Evolutionary conservation across 2,797 vertebrate genomes (phyloP).

Genomic region (Acanthis flammea): DNA sequence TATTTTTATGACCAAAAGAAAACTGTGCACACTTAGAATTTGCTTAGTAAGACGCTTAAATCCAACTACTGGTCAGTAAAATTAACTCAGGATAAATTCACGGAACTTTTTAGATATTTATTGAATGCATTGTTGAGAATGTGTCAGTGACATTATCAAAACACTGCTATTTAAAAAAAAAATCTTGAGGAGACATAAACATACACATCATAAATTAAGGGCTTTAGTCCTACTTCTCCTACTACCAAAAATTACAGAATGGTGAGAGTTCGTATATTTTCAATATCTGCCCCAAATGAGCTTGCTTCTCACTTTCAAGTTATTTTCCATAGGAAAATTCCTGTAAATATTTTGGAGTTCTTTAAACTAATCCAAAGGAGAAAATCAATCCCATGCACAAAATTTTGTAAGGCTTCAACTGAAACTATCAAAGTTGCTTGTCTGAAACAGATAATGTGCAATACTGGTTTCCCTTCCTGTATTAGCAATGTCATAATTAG

Average conservation of each 20-base stretch:
- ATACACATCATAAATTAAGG: not conserved
- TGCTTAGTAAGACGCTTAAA: fast-evolving
- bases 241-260: not conserved
- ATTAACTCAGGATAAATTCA: not conserved
- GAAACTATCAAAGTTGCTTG: not conserved
- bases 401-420: not conserved
- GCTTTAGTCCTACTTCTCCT: not conserved
- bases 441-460: not conserved
- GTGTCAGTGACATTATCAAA: not conserved
- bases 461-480: not conserved
- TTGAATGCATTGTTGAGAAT: not conserved
- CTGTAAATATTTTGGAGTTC: not conserved
- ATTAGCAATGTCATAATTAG: not conserved
- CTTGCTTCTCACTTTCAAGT: not conserved
- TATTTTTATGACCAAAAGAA: not conserved
- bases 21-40: not conserved
- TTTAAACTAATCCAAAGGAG: not conserved
- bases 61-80: not conserved
- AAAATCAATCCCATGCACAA: not conserved
- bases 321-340: not conserved
- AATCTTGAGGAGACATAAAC: not conserved
- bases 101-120: not conserved
- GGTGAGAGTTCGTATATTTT: not conserved
- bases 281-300: not conserved
- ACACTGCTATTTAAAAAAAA: not conserved